Evolutionary conservation across 2,797 vertebrate genomes (phyloP).

Genomic region (Coreius guichenoti): DNA sequence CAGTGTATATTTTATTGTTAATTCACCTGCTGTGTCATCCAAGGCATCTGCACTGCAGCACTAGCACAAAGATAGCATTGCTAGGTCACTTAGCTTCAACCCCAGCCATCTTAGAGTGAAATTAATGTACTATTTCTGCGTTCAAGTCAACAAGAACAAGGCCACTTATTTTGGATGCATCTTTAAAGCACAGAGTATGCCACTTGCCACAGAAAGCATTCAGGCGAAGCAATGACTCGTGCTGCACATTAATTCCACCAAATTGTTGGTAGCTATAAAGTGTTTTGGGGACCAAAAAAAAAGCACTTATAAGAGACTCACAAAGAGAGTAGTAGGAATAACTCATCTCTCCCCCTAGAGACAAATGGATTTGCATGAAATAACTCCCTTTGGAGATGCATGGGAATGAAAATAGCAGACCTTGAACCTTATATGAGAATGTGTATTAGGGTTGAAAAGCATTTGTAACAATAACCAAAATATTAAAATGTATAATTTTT

Average conservation of each 20-base stretch:
- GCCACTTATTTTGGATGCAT: slow-evolving; percentile 37
- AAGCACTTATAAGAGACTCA: slow-evolving; percentile 7
- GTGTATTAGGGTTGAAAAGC: neutral
- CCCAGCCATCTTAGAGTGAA: slow-evolving; percentile 1
- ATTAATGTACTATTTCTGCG: slow-evolving; percentile 21
- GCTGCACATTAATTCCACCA: neutral
- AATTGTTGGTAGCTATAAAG: slow-evolving; percentile 16
- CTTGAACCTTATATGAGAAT: neutral
- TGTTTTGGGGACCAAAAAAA: slow-evolving; percentile 9
- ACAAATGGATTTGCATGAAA: slow-evolving; percentile 38
- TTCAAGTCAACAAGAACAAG: slow-evolving; percentile 41
- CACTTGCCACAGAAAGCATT: neutral
- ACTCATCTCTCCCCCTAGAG: slow-evolving; percentile 30
- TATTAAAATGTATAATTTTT: neutral
- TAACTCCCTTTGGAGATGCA: slow-evolving; percentile 29
- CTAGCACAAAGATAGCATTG: slow-evolving; percentile 39
- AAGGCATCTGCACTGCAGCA: slow-evolving; percentile 40
- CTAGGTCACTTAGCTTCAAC: slow-evolving; percentile 41
- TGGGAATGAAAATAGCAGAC: slow-evolving; percentile 27
- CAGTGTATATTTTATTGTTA: slow-evolving; percentile 49
- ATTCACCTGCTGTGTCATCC: slow-evolving; percentile 52
- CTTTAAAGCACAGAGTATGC: slow-evolving; percentile 40
- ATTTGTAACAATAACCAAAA: neutral
- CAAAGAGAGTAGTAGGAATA: slow-evolving; percentile 17
- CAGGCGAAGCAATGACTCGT: slow-evolving; percentile 1